Evolutionary conservation across 1,140 invertebrate genomes (phyloP).

Genomic region (Eufriesea mexicana): DNA sequence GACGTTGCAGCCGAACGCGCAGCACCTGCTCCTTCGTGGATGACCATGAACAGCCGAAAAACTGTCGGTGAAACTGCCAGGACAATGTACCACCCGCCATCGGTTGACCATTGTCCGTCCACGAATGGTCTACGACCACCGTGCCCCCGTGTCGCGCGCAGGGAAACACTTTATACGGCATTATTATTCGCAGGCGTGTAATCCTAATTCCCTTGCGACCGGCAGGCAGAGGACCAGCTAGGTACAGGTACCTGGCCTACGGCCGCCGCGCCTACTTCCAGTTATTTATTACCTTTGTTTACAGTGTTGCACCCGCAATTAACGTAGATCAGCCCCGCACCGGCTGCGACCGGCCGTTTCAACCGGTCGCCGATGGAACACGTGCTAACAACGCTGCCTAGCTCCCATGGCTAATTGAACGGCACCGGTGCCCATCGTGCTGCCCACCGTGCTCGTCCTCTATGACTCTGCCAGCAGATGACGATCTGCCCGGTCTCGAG

Average conservation of each 20-base stretch:
- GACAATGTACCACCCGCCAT: slow-evolving; percentile 73
- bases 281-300: slow-evolving; percentile 53
- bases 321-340: slow-evolving; percentile 33
- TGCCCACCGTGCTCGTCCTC: not conserved
- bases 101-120: slow-evolving; percentile 71
- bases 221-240: no score
- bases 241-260: not conserved
- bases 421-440: rapidly evolving
- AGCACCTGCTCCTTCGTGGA: slow-evolving; percentile 47
- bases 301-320: slow-evolving; percentile 39
- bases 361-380: slow-evolving; percentile 2
- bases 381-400: slow-evolving; percentile 7
- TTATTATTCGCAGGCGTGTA: slow-evolving; percentile 68
- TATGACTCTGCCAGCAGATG: not conserved
- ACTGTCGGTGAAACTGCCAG: slow-evolving; percentile 56
- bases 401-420: slow-evolving; percentile 5
- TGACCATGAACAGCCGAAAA: slow-evolving; percentile 33
- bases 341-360: not conserved
- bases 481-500: not conserved
- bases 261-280: not conserved
- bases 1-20: slow-evolving; percentile 6
- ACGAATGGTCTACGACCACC: slow-evolving; percentile 19
- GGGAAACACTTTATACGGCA: slow-evolving; percentile 51
- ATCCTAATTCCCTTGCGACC: slow-evolving; percentile 64
- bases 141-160: slow-evolving; percentile 51